These are phyloP conservation scores for Campylomormyrus tamandua DNA, from an alignment of 2,113 vertebrate species.

Conservation along the genomic window DNA sequence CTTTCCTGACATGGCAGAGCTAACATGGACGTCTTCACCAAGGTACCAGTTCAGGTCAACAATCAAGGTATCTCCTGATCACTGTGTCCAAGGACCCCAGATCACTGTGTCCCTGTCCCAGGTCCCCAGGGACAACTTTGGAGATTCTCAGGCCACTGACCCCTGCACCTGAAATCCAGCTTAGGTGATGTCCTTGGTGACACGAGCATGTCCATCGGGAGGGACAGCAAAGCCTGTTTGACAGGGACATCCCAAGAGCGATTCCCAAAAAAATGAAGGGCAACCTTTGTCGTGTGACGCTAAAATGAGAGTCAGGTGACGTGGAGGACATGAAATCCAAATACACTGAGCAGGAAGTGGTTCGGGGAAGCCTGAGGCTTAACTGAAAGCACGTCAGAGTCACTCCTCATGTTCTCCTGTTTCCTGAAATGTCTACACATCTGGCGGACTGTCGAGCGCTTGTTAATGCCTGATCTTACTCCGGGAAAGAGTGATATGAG, in stretches of 20 bases:
- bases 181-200: too few species aligned
- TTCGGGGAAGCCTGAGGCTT: background rate
- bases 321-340: background rate
- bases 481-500: background rate
- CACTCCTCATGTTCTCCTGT: background rate
- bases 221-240: background rate
- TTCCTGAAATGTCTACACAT: background rate
- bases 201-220: background rate
- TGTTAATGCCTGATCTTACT: background rate
- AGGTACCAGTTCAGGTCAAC: constrained; percentile 62
- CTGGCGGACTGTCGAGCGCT: background rate
- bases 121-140: background rate
- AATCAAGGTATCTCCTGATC: constrained; percentile 59
- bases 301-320: background rate
- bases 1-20: constrained; percentile 47
- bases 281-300: background rate
- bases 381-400: background rate
- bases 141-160: background rate
- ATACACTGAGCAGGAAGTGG: background rate
- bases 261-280: background rate
- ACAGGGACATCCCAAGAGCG: background rate
- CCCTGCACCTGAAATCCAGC: background rate
- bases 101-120: too few species aligned
- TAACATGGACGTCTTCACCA: constrained; percentile 70
- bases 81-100: background rate